Conservation (phyloP, 2,113 vertebrate genomes). For the Shinisaurus crocodilurus region DNA sequence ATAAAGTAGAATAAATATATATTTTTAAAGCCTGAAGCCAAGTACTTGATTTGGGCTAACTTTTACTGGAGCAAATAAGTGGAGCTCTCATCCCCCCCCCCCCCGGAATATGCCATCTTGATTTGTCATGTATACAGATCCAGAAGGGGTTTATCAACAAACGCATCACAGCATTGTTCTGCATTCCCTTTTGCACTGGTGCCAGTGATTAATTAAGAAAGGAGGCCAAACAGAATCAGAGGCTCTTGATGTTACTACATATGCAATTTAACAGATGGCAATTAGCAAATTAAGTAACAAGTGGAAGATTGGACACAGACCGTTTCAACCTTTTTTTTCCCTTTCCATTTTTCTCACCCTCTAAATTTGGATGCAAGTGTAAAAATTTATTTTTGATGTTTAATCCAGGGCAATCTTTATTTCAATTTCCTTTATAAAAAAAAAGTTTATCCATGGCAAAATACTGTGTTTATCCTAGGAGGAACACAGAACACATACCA, state of each 20-base stretch:
- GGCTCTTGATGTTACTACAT: slow-evolving; percentile 10
- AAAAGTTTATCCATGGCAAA: accelerated
- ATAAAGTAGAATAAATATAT: neutral
- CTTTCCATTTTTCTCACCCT: neutral
- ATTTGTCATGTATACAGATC: neutral
- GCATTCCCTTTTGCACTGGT: neutral
- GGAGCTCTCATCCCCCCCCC: no score
- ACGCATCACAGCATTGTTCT: slow-evolving; percentile 16
- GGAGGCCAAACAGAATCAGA: neutral
- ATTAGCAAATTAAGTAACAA: slow-evolving; percentile 20
- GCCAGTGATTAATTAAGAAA: slow-evolving; percentile 9
- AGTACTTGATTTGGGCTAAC: neutral
- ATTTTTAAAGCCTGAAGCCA: neutral
- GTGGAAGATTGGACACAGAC: neutral
- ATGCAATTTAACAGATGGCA: slow-evolving; percentile 6
- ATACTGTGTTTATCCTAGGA: neutral
- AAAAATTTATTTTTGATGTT: neutral
- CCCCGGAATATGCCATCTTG: neutral
- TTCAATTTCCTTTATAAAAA: neutral
- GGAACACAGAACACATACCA: accelerated
- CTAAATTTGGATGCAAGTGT: neutral
- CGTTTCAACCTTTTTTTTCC: neutral
- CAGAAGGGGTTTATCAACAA: neutral
- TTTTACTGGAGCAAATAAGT: neutral
- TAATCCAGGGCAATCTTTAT: neutral